A percentile compares a stretch with the other conserved stretches of the same genome.
Conservation (phyloP, 2,113 vertebrate genomes). For the Vombatus ursinus region DNA sequence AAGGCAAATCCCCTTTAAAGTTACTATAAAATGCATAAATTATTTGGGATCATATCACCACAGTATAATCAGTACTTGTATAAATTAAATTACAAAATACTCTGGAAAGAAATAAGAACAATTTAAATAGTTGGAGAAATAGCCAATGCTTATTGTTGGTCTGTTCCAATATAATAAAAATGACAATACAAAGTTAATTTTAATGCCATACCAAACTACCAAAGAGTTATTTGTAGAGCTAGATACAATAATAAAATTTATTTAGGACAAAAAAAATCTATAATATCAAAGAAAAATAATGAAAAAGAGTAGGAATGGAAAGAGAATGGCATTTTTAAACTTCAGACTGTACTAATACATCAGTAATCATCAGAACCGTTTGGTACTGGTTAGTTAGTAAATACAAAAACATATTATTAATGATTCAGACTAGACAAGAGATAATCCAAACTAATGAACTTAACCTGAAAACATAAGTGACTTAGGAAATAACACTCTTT, state of each 20-base stretch:
- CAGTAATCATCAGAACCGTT: not conserved
- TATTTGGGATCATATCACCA: not conserved
- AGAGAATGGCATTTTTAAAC: not conserved
- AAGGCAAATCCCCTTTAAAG: not conserved
- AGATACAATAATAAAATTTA: not conserved
- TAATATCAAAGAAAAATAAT: not conserved
- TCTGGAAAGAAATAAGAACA: not conserved
- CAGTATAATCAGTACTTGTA: not conserved
- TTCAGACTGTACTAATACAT: not conserved
- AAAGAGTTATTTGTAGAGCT: no score
- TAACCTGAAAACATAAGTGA: not conserved
- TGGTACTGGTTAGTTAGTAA: not conserved
- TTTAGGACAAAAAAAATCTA: not conserved
- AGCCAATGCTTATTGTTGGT: not conserved
- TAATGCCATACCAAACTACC: not conserved
- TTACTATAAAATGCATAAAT: not conserved
- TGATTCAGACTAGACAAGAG: not conserved
- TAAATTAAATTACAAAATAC: not conserved
- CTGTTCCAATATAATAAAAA: not conserved
- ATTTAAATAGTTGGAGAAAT: not conserved
- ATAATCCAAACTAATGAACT: not conserved
- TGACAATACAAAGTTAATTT: not conserved
- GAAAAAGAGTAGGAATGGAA: not conserved
- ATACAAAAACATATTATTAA: not conserved
- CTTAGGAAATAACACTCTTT: not conserved